Base-by-base conservation (phyloP, 2,113 vertebrate species). In the Otus sunia region DNA sequence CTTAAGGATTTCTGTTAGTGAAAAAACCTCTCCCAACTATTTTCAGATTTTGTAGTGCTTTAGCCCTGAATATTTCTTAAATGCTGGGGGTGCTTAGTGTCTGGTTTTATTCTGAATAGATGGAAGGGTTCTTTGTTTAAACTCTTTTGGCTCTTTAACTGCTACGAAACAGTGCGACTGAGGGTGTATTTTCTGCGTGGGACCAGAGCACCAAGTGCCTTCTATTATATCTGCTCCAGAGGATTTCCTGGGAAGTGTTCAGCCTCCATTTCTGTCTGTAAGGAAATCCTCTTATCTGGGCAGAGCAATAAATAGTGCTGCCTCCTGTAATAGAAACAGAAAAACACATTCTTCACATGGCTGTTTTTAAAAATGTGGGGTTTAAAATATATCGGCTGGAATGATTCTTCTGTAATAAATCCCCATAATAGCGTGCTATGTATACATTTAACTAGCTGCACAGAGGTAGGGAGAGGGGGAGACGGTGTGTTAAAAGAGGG, bases 281-380 rank as follows among this genome's bases (percentile, higher is more conserved):
- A 97, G 96, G 97, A 97, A 97, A 97, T 97, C 97, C 96, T 97
- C 92, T 98, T 98, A 97, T 97, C 94, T 96, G 94, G 77, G 88
- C 95, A 94, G 73, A 89, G 91, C 94, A 95, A 96, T 96, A 97
- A 97, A 96, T 97, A 97, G 89, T 74, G 90, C 94, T 90, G 84
- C 84, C 95, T 97, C 77, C 83, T 80, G 80, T 81, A 90, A 89
- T 11, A 94, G 97, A 95, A 97, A 93, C 88, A 94, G 93, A 96
- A 94, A 97, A 96, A 90, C 90, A 58, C 77, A 90, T 77, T 94
- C 88, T 96, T 95, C 63, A 90, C 5, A 2, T 66, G 77, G 37
- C 67, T 88, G n/a, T 96, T 95, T 91, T 90, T 89, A 47, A 93
- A 94, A 96, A 91, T 59, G 63, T 62, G 52, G 26, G 55, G 26